Evolutionary conservation across 2,888 invertebrate genomes (phyloP).

Genomic region (Camponotus fellah): DNA sequence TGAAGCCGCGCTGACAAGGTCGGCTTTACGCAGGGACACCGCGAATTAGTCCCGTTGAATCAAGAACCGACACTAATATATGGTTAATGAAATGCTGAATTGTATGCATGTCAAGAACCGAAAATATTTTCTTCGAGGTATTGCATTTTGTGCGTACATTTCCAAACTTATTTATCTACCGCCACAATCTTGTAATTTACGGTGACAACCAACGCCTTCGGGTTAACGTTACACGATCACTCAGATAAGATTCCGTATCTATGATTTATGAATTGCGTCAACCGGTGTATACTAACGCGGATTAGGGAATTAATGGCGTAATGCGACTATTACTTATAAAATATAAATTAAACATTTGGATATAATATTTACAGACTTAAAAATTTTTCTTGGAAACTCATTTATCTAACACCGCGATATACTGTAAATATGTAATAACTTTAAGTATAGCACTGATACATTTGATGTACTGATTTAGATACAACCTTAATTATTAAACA

Average conservation of each 20-base stretch:
- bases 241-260: conserved; percentile 56
- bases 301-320: conserved; percentile 55
- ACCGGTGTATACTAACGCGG: neutral
- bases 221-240: conserved; percentile 27
- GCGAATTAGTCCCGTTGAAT: neutral
- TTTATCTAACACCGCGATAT: neutral
- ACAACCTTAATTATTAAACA: neutral
- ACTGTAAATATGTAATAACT: neutral
- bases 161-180: neutral
- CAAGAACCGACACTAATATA: conserved; percentile 73
- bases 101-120: conserved; percentile 63
- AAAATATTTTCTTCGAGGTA: conserved; percentile 52
- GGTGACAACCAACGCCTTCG: conserved; percentile 47
- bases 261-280: conserved; percentile 61
- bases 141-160: neutral
- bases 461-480: neutral
- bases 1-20: conserved; percentile 57
- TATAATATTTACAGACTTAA: neutral
- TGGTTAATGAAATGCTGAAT: conserved; percentile 79
- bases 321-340: neutral
- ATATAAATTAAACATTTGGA: neutral
- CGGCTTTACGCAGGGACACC: neutral
- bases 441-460: neutral
- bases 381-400: neutral
- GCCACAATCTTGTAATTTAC: conserved; percentile 55